These are phyloP conservation scores for Eulemur coronatus DNA, from an alignment of 2,797 vertebrate species.

Conservation along the genomic window DNA sequence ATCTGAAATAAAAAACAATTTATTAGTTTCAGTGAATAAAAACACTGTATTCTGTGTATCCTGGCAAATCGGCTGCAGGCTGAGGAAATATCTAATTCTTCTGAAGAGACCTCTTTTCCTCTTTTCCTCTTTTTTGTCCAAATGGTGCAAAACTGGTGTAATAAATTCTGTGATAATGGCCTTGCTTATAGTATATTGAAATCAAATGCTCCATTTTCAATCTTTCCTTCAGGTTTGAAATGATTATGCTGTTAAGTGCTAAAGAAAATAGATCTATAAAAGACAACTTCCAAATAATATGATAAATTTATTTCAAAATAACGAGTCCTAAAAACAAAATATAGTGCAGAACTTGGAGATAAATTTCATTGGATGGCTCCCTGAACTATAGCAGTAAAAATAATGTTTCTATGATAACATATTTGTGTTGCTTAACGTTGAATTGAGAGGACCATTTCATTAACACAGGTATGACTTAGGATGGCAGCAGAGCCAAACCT, in stretches of 20 bases:
- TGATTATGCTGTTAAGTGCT: conserved; percentile 57
- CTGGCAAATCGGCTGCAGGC: conserved; percentile 11
- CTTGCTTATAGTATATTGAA: conserved; percentile 50
- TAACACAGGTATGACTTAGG: not conserved
- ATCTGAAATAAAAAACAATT: conserved; percentile 38
- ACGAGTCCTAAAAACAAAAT: conserved; percentile 72
- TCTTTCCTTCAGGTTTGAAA: conserved; percentile 73
- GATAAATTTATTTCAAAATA: conserved; percentile 73
- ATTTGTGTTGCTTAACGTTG: not conserved
- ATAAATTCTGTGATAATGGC: conserved; percentile 57
- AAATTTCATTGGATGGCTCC: conserved; percentile 50
- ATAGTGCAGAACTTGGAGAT: not conserved
- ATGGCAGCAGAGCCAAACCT: not conserved
- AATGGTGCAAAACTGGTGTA: conserved; percentile 10
- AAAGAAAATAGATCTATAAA: conserved; percentile 53
- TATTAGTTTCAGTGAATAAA: conserved; percentile 38
- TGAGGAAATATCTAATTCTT: conserved; percentile 14
- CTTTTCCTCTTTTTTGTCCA: conserved; percentile 37
- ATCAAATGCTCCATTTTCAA: conserved; percentile 75
- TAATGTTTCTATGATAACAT: not conserved
- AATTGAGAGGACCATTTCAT: not conserved
- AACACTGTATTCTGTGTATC: not conserved
- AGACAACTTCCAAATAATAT: conserved; percentile 43
- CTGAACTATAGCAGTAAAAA: not conserved
- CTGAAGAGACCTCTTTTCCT: conserved; percentile 43